phyloP scores from a whole-genome alignment of 2,797 vertebrate genomes.

The Tapirus indicus region DNA sequence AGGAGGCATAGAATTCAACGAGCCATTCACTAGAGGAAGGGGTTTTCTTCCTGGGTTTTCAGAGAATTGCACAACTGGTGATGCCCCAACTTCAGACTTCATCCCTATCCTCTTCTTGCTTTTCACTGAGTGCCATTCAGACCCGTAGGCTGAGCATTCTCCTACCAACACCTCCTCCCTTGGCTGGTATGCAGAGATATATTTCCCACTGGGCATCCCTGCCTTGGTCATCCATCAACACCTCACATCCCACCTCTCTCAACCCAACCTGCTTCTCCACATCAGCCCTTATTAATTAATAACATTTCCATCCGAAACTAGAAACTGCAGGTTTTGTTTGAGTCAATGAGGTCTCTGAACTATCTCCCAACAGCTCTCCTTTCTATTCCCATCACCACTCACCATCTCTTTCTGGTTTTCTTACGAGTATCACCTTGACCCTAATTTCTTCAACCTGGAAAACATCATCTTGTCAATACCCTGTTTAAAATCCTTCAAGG shows the following conservation, averaged over 20 bases:
- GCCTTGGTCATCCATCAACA: background rate
- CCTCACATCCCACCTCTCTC: background rate
- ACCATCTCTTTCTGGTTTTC: too few relatives aligned
- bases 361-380: background rate
- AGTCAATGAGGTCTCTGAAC: background rate
- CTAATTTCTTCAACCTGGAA: background rate
- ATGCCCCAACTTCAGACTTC: background rate
- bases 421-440: background rate
- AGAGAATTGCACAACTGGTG: background rate
- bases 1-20: background rate
- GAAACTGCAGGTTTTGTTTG: background rate
- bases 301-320: background rate
- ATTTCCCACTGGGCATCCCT: background rate
- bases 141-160: background rate
- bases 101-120: background rate
- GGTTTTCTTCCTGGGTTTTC: background rate
- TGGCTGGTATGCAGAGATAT: background rate
- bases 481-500: background rate
- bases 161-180: background rate
- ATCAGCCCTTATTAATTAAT: background rate
- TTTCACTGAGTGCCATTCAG: background rate
- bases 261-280: background rate
- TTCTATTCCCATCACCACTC: background rate
- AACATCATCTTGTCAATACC: background rate
- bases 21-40: background rate